Evolutionary conservation across 1,140 invertebrate species (phyloP).

Genomic region (Drosophila tsacasi): DNA sequence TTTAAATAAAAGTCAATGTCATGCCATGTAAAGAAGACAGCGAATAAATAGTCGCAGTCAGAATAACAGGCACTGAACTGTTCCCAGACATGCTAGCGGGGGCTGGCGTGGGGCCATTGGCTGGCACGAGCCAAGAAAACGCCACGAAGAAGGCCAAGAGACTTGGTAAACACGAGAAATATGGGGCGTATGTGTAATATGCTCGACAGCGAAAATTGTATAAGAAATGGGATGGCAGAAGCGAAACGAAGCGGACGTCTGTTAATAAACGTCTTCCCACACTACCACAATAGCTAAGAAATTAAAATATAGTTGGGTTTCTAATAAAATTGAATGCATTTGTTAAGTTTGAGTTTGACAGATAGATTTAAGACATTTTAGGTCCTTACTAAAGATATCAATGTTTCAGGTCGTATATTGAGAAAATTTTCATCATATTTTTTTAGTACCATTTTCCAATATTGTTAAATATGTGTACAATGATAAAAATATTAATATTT

Average conservation of each 20-base stretch:
- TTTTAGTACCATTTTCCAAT: not conserved
- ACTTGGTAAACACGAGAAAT: conserved; percentile 37
- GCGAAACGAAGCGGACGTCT: conserved; percentile 26
- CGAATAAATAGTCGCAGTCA: conserved; percentile 71
- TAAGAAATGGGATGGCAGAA: conserved; percentile 33
- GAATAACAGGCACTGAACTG: conserved; percentile 40
- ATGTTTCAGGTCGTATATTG: not conserved
- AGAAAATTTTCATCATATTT: too few relatives aligned
- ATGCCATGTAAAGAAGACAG: conserved; percentile 78
- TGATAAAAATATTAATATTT: not conserved
- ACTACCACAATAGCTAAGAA: not conserved
- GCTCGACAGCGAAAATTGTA: conserved; percentile 51
- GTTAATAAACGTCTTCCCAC: conserved; percentile 63
- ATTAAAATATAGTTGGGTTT: not conserved
- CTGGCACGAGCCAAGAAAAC: conserved; percentile 41
- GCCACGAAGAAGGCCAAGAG: conserved; percentile 28
- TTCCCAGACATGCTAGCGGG: conserved; percentile 32
- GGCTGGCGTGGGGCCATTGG: conserved; percentile 1
- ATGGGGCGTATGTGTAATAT: conserved; percentile 75
- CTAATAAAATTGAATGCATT: not conserved
- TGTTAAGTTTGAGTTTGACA: not conserved
- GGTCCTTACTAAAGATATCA: not conserved
- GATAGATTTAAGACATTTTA: not conserved
- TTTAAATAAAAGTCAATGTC: conserved; percentile 84
- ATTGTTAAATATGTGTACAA: not conserved